Percentiles rank a stretch among this genome's conserved stretches.
Evolutionary conservation across 1,140 invertebrate species (phyloP).

Genomic region (Bombus huntii): DNA sequence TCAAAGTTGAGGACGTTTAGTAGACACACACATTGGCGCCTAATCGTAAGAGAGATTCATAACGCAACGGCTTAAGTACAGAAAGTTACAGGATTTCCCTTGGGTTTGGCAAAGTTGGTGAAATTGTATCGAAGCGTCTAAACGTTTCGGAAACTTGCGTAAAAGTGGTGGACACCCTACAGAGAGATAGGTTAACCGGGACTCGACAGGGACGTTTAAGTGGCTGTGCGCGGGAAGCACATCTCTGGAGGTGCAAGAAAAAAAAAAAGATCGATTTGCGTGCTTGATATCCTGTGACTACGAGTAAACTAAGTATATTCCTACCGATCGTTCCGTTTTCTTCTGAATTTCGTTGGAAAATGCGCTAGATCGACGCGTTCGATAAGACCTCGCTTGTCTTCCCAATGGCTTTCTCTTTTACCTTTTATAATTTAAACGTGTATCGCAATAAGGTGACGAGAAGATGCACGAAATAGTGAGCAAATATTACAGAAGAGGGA

Average conservation of each 20-base stretch:
- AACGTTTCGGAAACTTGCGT: conserved; percentile 13
- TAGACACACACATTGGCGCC: too few relatives aligned
- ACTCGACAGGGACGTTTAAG: conserved; percentile 27
- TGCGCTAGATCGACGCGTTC: background rate
- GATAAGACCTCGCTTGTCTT: too few relatives aligned
- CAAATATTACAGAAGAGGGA: too few relatives aligned
- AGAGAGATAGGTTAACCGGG: conserved; percentile 29
- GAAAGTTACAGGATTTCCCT: background rate
- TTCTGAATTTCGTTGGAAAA: background rate
- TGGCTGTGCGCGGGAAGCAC: conserved; percentile 9
- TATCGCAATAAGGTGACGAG: too few relatives aligned
- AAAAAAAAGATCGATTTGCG: conserved; percentile 43
- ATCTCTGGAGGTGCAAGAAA: conserved; percentile 44
- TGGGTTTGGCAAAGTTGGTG: background rate
- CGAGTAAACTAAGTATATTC: background rate
- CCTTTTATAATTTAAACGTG: too few relatives aligned
- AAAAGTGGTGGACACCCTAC: conserved; percentile 30
- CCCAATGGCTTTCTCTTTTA: too few relatives aligned
- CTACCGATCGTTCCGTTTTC: background rate
- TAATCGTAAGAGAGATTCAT: background rate
- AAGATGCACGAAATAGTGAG: too few relatives aligned
- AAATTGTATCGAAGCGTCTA: background rate
- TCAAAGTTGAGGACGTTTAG: background rate
- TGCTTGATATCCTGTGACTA: conserved; percentile 22
- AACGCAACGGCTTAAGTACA: background rate